Base-by-base conservation (phyloP, 1,140 invertebrate species). In the Drosophila jambulina region DNA sequence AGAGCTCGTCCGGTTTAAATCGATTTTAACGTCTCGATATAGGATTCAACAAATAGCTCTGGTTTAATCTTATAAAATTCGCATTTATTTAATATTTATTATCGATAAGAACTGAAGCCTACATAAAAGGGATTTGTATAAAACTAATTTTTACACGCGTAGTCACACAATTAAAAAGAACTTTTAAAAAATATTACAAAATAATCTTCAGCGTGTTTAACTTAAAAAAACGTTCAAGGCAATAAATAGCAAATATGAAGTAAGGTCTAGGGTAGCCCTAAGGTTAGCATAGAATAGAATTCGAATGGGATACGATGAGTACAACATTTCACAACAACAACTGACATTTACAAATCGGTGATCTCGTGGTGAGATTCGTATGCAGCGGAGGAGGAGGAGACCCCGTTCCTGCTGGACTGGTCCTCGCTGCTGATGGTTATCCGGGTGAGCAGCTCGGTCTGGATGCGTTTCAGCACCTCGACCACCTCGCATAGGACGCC, bases 351-450 rank as follows among this genome's bases (percentile, higher is more conserved):
- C 84, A 92, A 83, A 84, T 92, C 91, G 57, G 91, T 92, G 59
- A 92, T 92, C 87, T 92, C 91, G 40, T 92, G 85, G 42, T 92
- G 91, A 88, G 87, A 91, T 84, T 92, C 91, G 48, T 90, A 90
- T 34, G 61, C 48, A 40, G 74, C 75, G 34, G 64, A 75, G 36
- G 75, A 29, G 17, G 48, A n/a, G 45, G 43, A 23, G 12, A 21
- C 72, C 1, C 69, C 80, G 17, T 15, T 48, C 48, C 74, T 81
- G 36, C 51, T 57, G 17, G 51, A 19, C 45, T 77, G 83, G 34
- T 81, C 85, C 46, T 91, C 91, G 56, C 70, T 91, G 61, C 77
- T 86, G 34, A 91, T 91, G 61, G 80, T 78, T 48, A 91, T 92
- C 46, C 91, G 87, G 27, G 80, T 82, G 3, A 92, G 78, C 12